Evolutionary conservation across 2,113 vertebrate genomes (phyloP).

Genomic region (Rhineura floridana): DNA sequence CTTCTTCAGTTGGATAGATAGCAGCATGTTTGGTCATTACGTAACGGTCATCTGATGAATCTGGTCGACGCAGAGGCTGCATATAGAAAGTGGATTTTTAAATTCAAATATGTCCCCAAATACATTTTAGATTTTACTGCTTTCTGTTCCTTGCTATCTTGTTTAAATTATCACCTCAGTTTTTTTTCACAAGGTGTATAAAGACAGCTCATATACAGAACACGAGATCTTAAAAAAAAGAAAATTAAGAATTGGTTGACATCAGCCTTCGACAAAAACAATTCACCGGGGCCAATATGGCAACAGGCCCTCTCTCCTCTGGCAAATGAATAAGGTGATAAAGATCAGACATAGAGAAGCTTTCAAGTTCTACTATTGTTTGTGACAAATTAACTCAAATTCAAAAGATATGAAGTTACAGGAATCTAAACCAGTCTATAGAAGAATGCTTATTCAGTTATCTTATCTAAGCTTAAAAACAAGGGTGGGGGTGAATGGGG

Average conservation of each 20-base stretch:
- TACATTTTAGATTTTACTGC: not conserved
- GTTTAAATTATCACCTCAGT: not conserved
- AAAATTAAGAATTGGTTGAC: not conserved
- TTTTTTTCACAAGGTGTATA: not conserved
- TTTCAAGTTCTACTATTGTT: not conserved
- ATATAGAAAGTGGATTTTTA: not conserved
- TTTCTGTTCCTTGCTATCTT: not conserved
- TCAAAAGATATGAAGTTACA: not conserved
- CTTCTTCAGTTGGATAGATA: constrained; percentile 97
- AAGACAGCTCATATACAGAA: not conserved
- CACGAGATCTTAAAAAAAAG: not conserved
- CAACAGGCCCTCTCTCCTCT: not conserved
- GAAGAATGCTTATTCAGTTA: not conserved
- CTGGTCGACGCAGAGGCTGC: constrained; percentile 93
- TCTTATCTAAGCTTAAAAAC: not conserved
- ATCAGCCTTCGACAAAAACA: not conserved
- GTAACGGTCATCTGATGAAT: constrained; percentile 96
- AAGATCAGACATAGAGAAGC: not conserved
- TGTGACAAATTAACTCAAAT: not conserved
- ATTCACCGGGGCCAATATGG: not conserved
- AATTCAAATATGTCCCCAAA: not conserved
- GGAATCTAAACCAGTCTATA: not conserved
- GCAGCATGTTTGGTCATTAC: constrained; percentile 97
- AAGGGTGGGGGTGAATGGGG: not conserved
- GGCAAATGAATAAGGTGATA: not conserved